A percentile compares a stretch with the other conserved stretches of the same genome.
Conservation (phyloP, 2,888 invertebrate species). For the Nymphalis c-album region DNA sequence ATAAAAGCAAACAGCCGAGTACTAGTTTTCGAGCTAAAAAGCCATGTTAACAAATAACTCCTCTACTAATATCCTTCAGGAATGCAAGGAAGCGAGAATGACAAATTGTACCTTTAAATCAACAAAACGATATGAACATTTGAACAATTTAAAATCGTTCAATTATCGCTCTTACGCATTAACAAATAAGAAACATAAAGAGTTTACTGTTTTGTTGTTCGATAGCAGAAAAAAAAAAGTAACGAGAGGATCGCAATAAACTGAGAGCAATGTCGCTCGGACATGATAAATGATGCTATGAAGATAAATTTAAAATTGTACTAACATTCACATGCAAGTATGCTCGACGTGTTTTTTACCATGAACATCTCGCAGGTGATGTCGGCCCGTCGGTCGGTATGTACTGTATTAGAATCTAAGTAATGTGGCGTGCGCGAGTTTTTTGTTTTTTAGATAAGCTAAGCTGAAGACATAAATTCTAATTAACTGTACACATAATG, state of each 20-base stretch:
- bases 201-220: conserved; percentile 17
- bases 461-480: too few relatives aligned
- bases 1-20: conserved; percentile 31
- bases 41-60: conserved; percentile 34
- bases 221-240: conserved; percentile 25
- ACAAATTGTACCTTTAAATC: conserved; percentile 38
- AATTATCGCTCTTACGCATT: conserved; percentile 21
- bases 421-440: neutral
- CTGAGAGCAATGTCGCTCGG: conserved; percentile 33
- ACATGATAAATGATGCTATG: conserved; percentile 36
- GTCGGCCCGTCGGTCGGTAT: too few relatives aligned
- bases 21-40: conserved; percentile 27
- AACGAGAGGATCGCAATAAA: conserved; percentile 32
- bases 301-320: conserved; percentile 29
- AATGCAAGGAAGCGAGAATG: conserved; percentile 42
- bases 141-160: conserved; percentile 16
- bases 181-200: conserved; percentile 13
- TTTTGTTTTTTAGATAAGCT: too few relatives aligned
- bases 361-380: neutral
- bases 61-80: conserved; percentile 40
- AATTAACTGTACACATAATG: too few relatives aligned
- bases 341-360: conserved; percentile 2
- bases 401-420: neutral
- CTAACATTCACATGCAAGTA: conserved; percentile 18
- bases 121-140: conserved; percentile 22